Conservation (phyloP, 1,140 invertebrate genomes). For the Drosophila pallidifrons region DNA sequence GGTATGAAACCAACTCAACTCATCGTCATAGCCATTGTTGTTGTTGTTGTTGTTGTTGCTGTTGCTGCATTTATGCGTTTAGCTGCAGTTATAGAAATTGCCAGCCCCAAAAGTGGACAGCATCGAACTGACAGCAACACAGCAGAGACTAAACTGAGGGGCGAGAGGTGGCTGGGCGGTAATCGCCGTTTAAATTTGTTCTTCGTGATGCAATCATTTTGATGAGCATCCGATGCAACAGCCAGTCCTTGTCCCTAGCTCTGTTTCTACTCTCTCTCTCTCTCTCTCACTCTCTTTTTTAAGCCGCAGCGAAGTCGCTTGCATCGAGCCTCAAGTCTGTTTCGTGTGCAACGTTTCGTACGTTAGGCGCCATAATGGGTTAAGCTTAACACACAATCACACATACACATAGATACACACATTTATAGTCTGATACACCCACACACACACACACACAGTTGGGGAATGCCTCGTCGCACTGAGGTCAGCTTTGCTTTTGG, state of each 20-base stretch:
- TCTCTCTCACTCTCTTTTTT: neutral
- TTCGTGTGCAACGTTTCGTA: conserved; percentile 50
- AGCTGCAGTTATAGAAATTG: conserved; percentile 79
- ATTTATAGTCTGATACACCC: conserved; percentile 18
- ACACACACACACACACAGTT: neutral
- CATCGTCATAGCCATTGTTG: conserved; percentile 16
- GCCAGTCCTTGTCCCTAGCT: conserved; percentile 17
- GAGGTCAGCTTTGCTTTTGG: conserved; percentile 64
- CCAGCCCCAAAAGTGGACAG: conserved; percentile 66
- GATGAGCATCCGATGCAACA: conserved; percentile 55
- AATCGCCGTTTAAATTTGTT: conserved; percentile 82
- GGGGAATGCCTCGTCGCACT: conserved; percentile 27
- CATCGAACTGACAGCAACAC: conserved; percentile 37
- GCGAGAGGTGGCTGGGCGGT: conserved; percentile 37
- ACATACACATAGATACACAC: conserved; percentile 25
- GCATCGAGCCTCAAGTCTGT: conserved; percentile 3
- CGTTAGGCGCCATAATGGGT: conserved; percentile 78
- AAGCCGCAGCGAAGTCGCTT: neutral
- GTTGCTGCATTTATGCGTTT: conserved; percentile 58
- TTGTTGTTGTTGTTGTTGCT: conserved; percentile 34
- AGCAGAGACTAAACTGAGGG: neutral
- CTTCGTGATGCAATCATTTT: conserved; percentile 83
- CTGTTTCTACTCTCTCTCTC: neutral
- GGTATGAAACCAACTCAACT: conserved; percentile 22
- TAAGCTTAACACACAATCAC: conserved; percentile 59